Evolutionary conservation across 2,888 invertebrate species (phyloP).

Genomic region (Drosophila sordidapex): DNA sequence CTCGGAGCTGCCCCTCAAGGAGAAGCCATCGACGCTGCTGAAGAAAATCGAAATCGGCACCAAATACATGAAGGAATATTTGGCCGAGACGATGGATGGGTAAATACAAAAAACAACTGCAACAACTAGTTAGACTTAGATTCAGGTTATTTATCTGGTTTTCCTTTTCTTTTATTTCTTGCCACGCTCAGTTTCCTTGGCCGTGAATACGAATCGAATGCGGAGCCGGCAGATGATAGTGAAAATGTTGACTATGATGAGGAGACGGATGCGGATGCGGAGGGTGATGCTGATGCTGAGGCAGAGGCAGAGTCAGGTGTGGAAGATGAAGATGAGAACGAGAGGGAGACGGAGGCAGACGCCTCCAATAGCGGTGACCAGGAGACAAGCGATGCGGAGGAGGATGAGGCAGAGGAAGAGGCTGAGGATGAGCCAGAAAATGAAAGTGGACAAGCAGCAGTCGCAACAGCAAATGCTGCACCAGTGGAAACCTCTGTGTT

Average conservation of each 20-base stretch:
- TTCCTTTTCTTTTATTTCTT: constrained; percentile 8
- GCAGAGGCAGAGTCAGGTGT: constrained; percentile 69
- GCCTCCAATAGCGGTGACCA: constrained; percentile 81
- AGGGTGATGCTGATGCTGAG: constrained; percentile 85
- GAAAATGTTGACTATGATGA: constrained; percentile 85
- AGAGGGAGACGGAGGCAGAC: constrained; percentile 10
- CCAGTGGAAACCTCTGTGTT: constrained; percentile 51
- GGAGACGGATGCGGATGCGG: constrained; percentile 82
- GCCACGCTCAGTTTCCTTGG: constrained; percentile 78
- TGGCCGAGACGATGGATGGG: constrained; percentile 84
- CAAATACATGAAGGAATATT: constrained; percentile 82
- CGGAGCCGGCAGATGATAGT: constrained; percentile 83
- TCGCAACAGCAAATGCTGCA: constrained; percentile 30
- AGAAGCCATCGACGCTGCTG: constrained; percentile 84
- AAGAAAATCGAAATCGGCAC: constrained; percentile 84
- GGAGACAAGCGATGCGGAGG: constrained; percentile 79
- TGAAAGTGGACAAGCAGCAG: constrained; percentile 40
- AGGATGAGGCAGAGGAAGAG: constrained; percentile 80
- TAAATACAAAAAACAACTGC: constrained; percentile 57
- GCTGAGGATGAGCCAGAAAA: constrained; percentile 49
- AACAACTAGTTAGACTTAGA: constrained; percentile 16
- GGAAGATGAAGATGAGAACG: constrained; percentile 46
- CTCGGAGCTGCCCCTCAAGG: constrained; percentile 78
- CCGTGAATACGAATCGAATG: constrained; percentile 79
- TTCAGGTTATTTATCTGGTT: constrained; percentile 38